Conservation (phyloP, 2,797 vertebrate species). For the Crocidura indochinensis region DNA sequence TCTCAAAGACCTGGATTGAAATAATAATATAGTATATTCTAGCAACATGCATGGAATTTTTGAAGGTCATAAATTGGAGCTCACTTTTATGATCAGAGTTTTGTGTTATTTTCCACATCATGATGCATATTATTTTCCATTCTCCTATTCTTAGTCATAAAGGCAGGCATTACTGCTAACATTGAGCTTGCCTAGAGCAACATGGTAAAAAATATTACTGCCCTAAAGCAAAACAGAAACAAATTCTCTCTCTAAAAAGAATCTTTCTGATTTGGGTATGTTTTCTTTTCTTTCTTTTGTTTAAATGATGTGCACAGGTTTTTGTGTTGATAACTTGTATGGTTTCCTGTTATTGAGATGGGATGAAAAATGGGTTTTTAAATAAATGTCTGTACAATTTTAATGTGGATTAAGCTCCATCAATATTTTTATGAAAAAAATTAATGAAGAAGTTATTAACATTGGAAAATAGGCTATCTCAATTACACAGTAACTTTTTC, state of each 20-base stretch:
- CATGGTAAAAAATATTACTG: constrained; percentile 63
- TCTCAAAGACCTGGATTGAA: constrained; percentile 2
- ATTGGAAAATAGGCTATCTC: constrained; percentile 78
- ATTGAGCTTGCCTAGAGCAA: constrained; percentile 64
- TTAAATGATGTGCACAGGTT: constrained; percentile 58
- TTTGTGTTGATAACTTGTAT: neutral
- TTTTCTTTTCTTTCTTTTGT: constrained; percentile 62
- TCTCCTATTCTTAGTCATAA: constrained; percentile 68
- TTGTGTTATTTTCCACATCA: constrained; percentile 38
- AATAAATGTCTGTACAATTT: constrained; percentile 65
- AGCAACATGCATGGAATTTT: constrained; percentile 23
- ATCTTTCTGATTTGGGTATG: constrained; percentile 33
- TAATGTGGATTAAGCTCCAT: constrained; percentile 63
- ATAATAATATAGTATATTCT: constrained; percentile 6
- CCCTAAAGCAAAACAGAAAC: constrained; percentile 73
- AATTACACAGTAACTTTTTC: constrained; percentile 74
- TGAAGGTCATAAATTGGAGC: constrained; percentile 57
- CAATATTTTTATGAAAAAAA: constrained; percentile 73
- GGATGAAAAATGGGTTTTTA: constrained; percentile 52
- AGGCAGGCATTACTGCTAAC: constrained; percentile 62
- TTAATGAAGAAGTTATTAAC: constrained; percentile 80
- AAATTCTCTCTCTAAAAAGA: constrained; percentile 65
- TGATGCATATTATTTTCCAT: constrained; percentile 58
- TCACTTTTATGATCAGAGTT: constrained; percentile 55
- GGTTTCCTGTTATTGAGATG: constrained; percentile 65